Base-by-base conservation (phyloP, 2,888 invertebrate species). In the Nomada goodeniana region DNA sequence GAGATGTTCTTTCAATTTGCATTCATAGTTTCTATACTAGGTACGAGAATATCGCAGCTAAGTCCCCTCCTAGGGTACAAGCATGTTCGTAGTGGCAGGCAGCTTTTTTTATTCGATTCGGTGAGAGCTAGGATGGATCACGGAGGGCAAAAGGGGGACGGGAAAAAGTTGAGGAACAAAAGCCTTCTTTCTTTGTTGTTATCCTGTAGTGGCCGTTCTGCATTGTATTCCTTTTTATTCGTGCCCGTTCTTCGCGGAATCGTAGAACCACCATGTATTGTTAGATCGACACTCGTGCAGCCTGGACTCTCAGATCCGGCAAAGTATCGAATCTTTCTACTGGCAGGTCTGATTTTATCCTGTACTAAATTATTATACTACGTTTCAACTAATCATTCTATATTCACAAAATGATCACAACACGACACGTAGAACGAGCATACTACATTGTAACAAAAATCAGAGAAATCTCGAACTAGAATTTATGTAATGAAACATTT, bases 131-230 rank as follows among this genome's bases (percentile, higher is more conserved):
- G 44, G 78, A 69, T 55, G 71, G 77, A 86, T 84, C 72, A 72
- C 69, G 79, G 80, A 71, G 79, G 71, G 70, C 78, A 80, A 60
- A 59, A 26, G 70, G 72, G 76, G 69, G 61, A 65, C 68, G 71
- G 74, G 75, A 60, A 57, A 81, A 78, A 75, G 72, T 60, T 60
- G 60, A 78, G 78, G 89, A 91, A 91, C 91, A 91, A 91, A 91
- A 91, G 90, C 86, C 81, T 78, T 78, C 76, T 70, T 85, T 84
- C 82, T 57, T 85, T 81, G 82, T 90, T 81, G 84, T 84, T 82
- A 68, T 81, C 74, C 75, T 64, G 72, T 60, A 67, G 80, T 70
- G 67, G 67, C 71, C 64, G 83, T 77, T 85, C 82, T 85, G 84
- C 71, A 84, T 87, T 76, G 86, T 88, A 78, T 82, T 85, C 77